Evolutionary conservation across 2,113 vertebrate species (phyloP).

Genomic region (Rhinogobius similis): DNA sequence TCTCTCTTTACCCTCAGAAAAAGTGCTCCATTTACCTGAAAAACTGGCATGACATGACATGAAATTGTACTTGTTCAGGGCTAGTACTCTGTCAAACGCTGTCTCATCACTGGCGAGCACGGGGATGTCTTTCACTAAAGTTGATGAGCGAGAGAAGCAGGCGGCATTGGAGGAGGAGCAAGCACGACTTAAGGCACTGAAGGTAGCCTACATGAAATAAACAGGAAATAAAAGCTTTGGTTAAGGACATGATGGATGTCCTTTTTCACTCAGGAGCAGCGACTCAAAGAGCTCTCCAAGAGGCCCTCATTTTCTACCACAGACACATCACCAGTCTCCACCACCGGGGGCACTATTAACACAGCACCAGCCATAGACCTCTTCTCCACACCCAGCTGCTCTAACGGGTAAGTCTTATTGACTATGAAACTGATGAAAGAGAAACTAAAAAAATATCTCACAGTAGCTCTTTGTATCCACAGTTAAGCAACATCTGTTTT

Average conservation of each 20-base stretch:
- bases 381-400: slow-evolving; percentile 95
- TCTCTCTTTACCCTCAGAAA: background rate
- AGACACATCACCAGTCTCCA: slow-evolving; percentile 93
- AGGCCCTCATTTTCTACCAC: slow-evolving; percentile 93
- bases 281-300: slow-evolving; percentile 97
- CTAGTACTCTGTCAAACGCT: slow-evolving; percentile 96
- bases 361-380: slow-evolving; percentile 93
- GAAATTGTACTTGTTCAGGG: slow-evolving; percentile 71
- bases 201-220: slow-evolving; percentile 76
- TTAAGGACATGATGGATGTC: background rate
- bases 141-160: slow-evolving; percentile 98
- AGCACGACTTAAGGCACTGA: slow-evolving; percentile 94
- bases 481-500: no score
- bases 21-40: background rate
- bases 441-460: background rate
- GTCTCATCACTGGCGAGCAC: slow-evolving; percentile 97
- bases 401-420: slow-evolving; percentile 82
- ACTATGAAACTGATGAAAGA: background rate
- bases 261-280: slow-evolving; percentile 84
- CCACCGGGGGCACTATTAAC: slow-evolving; percentile 89
- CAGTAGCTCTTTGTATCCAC: no score
- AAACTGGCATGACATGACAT: background rate
- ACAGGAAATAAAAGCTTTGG: background rate
- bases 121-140: slow-evolving; percentile 96
- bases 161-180: slow-evolving; percentile 98